phyloP scores from a whole-genome alignment of 2,888 invertebrate genomes.

The Boloria selene region DNA sequence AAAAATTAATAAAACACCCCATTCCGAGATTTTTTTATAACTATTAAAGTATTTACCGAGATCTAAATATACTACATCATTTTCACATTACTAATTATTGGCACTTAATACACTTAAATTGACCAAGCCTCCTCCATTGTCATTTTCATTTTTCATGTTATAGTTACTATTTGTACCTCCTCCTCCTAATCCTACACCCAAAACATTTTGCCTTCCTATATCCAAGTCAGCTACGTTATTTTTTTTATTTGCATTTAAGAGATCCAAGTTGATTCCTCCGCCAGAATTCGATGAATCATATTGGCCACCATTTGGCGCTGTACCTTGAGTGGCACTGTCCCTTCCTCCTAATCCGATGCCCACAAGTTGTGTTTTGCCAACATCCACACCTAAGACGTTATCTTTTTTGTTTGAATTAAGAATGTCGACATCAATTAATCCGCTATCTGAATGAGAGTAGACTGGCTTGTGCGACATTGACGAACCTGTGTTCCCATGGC shows the following conservation, averaged over 20 bases:
- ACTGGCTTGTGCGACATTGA: slow-evolving; percentile 1
- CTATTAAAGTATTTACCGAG: slow-evolving; percentile 6
- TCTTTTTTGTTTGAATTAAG: slow-evolving; percentile 27
- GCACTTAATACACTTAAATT: slow-evolving; percentile 21
- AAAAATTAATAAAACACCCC: too few species aligned
- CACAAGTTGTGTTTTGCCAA: slow-evolving; percentile 26
- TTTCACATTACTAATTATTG: slow-evolving; percentile 9
- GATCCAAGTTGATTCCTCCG: slow-evolving; percentile 36
- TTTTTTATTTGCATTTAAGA: slow-evolving; percentile 37
- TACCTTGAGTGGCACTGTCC: background rate
- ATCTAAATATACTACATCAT: slow-evolving; percentile 25
- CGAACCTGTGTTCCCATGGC: slow-evolving; percentile 7
- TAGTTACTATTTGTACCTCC: background rate
- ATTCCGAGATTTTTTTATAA: background rate
- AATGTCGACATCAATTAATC: slow-evolving; percentile 28
- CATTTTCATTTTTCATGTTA: slow-evolving; percentile 1
- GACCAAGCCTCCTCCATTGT: slow-evolving; percentile 12
- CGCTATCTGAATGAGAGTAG: slow-evolving; percentile 21
- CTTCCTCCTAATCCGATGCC: slow-evolving; percentile 29
- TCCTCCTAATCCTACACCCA: slow-evolving; percentile 36
- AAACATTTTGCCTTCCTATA: slow-evolving; percentile 35
- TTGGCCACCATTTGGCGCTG: background rate
- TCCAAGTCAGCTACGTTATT: slow-evolving; percentile 40
- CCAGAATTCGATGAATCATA: slow-evolving; percentile 3
- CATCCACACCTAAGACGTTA: slow-evolving; percentile 36